Base-by-base conservation (phyloP, 2,113 vertebrate genomes). In the Euleptes europaea region DNA sequence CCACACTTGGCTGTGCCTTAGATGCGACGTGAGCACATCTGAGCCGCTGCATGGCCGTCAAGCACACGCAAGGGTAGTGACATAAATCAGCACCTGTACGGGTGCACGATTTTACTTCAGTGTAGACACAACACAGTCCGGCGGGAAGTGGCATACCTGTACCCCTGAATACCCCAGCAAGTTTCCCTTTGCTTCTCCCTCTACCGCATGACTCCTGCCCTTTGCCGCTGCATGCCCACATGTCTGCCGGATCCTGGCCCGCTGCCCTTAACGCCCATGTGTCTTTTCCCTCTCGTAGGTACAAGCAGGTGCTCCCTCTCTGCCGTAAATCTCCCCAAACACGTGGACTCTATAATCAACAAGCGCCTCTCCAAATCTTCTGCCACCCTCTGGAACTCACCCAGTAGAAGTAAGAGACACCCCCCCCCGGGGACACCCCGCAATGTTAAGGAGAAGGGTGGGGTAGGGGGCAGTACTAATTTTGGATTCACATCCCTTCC, bases 311-410 rank as follows among this genome's bases (percentile, higher is more conserved):
- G 99, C 96, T 99, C 98, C 78, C 93, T 99, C 95, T 99, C 98
- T 92, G 97, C 98, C 90, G 98, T 99, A 97, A 99, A 99, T 97
- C 98, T 99, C 91, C 98, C 99, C 96, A 99, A 98, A 98, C 98
- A 99, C 89, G 98, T 99, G 98, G 98, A 99, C 95, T 98, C 98
- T 96, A 98, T 98, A 96, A 97, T 99, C 97, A 99, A 98, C 98
- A 99, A 99, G 97, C 97, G 99, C 92, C 98, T 99, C 97, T 99
- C 99, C 98, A 99, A 99, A 97, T 99, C 98, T 96, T 99, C 99
- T 8, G 98, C 98, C 95, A 99, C 99, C 88, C 97, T 99, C 95
- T 99, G 99, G 99, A 99, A 97, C 96, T 98, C 99, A 92, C 99
- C 99, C 96, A 98, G 97, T 98, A 98, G 98, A 99, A 99, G 98